Conservation (phyloP, 92 coral and sea anemone genomes). For the Actinostola sp. region DNA sequence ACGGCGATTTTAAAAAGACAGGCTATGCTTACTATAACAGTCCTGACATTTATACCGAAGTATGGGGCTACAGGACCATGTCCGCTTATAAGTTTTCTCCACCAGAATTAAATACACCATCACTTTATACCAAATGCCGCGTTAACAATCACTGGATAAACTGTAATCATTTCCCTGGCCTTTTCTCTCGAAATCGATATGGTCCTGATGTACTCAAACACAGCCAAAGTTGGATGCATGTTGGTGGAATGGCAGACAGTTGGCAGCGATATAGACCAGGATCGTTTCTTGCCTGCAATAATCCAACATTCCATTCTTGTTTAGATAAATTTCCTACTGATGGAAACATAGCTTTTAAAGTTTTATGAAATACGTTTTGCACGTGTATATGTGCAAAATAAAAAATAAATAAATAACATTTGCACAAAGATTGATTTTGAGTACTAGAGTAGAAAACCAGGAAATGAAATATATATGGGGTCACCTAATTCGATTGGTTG, state of each 20-base stretch:
- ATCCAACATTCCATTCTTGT: conserved; percentile 39
- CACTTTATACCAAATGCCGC: conserved; percentile 18
- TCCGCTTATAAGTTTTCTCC: conserved; percentile 26
- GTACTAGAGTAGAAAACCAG: no score
- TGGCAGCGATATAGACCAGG: conserved; percentile 35
- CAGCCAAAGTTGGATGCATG: conserved; percentile 39
- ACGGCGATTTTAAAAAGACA: neutral
- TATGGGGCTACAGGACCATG: conserved; percentile 25
- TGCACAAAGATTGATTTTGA: no score
- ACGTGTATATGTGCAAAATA: no score
- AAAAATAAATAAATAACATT: no score
- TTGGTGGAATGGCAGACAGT: conserved; percentile 13
- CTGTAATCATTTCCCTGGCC: conserved; percentile 28
- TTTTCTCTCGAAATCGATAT: conserved; percentile 45
- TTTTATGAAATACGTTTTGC: no score
- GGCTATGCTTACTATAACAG: conserved; percentile 29
- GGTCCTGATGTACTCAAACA: conserved; percentile 44
- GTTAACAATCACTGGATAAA: conserved; percentile 35
- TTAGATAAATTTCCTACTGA: conserved; percentile 36
- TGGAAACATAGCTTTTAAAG: conserved; percentile 28
- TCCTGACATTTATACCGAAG: conserved; percentile 40
- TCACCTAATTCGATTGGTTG: no score
- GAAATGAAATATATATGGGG: no score
- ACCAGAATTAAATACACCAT: conserved; percentile 8
- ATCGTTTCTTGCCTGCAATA: conserved; percentile 11